Conservation (phyloP, 2,797 vertebrate species). For the Sebastes cheni region DNA sequence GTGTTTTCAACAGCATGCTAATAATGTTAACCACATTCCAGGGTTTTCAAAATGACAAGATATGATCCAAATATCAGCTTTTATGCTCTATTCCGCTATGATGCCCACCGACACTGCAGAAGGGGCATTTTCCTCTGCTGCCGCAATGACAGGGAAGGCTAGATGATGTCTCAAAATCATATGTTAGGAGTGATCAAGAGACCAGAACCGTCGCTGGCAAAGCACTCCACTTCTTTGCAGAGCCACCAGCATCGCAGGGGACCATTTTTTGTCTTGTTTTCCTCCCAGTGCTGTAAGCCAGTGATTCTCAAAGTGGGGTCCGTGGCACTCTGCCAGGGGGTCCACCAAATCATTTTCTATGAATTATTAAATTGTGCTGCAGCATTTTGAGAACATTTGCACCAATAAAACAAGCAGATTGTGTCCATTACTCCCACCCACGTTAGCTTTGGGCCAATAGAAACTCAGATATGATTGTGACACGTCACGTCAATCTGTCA, state of each 20-base stretch:
- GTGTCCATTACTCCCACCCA: too few relatives aligned
- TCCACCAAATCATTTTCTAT: too few relatives aligned
- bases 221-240: conserved; percentile 6
- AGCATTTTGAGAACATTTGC: too few relatives aligned
- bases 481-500: too few relatives aligned
- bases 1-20: conserved; percentile 44
- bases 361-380: too few relatives aligned
- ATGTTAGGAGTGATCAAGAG: conserved; percentile 7
- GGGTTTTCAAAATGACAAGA: conserved; percentile 29
- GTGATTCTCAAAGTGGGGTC: too few relatives aligned
- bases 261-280: not conserved
- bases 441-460: too few relatives aligned
- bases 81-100: conserved; percentile 3
- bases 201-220: not conserved
- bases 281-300: not conserved
- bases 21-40: conserved; percentile 35
- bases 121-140: not conserved
- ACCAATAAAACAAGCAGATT: too few relatives aligned
- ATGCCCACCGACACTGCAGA: not conserved
- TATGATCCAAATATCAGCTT: conserved; percentile 32
- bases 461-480: too few relatives aligned
- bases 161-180: conserved; percentile 29
- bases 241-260: not conserved
- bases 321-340: too few relatives aligned
- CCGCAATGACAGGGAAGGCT: not conserved